phyloP scores from a whole-genome alignment of 2,888 invertebrate genomes.

The Drosophila stalkeri region DNA sequence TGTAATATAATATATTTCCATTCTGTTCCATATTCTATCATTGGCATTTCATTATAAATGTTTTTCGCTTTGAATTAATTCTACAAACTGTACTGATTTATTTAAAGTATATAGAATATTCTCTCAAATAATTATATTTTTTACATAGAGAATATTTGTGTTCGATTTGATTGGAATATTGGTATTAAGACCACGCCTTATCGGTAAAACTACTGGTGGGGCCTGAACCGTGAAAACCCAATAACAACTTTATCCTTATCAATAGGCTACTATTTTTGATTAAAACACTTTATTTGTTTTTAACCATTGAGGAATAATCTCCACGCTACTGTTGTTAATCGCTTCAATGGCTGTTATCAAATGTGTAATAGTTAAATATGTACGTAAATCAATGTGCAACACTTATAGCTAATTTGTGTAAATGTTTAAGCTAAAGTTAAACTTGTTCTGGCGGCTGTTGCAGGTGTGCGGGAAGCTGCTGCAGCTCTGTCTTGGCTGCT shows the following conservation, averaged over 20 bases:
- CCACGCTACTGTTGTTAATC: background rate
- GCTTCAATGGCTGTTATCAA: background rate
- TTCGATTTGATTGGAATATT: slow-evolving; percentile 7
- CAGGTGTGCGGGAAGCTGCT: slow-evolving; percentile 87
- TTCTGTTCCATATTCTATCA: background rate
- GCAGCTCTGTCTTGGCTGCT: slow-evolving; percentile 91
- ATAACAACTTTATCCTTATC: slow-evolving; percentile 33
- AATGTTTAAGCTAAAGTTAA: slow-evolving; percentile 44
- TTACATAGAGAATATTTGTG: background rate
- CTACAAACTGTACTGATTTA: background rate
- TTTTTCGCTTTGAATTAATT: background rate
- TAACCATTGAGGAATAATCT: slow-evolving; percentile 48
- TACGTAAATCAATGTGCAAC: slow-evolving; percentile 3
- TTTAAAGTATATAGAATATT: background rate
- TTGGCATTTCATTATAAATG: background rate
- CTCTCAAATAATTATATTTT: background rate
- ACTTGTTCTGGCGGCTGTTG: slow-evolving; percentile 84
- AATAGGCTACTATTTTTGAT: slow-evolving; percentile 30
- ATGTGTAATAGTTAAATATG: background rate
- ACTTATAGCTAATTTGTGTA: slow-evolving; percentile 22
- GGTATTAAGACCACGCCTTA: slow-evolving; percentile 45
- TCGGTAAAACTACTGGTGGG: slow-evolving; percentile 40
- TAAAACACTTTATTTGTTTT: slow-evolving; percentile 41
- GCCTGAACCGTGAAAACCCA: slow-evolving; percentile 17
- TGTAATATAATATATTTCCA: background rate